Evolutionary conservation across 2,797 vertebrate genomes (phyloP), one percentile per base, ranked within the genome.

Genomic region (Sardinella longiceps): DNA sequence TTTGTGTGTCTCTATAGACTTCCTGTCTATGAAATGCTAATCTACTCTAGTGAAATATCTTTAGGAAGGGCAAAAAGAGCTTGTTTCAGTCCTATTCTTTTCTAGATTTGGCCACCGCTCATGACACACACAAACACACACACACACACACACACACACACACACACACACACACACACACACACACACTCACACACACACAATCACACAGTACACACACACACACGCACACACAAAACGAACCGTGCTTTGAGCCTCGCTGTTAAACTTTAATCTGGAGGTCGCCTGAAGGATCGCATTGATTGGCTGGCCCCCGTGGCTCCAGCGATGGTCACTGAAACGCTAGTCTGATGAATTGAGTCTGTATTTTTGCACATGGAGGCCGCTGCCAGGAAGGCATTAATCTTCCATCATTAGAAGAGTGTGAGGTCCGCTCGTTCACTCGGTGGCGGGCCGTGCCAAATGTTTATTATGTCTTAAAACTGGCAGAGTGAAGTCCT

Each of bases 241-340:
- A n/a, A 30, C 25, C 25, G 2, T 30, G 28, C 25, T 12, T 89
- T 91, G n/a, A 90, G 5, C 30, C 30, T 20, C 66, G 18, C 28
- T 20, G 30, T 74, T 74, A 20, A 74, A 74, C 30, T 15, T 74
- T 33, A 74, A 33, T 74, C 66, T 39, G 30, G 66, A 74, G 66
- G 66, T 37, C 66, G 60, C 25, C 25, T 30, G 25, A 63, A 74
- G 66, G 66, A 39, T 3, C 66, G n/a, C 11, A 74, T 74, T 39
- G 66, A 74, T 74, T 33, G 30, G 66, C 18, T 74, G 66, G 15
- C 66, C 30, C 25, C 33, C 39, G 30, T 37, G 66, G 66, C 33
- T 74, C 15, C 39, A 37, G 66, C 15, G 30, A 74, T 37, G 30
- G 66, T 37, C 66, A 37, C 15, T 37, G 66, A 37, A 74, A 74